These are phyloP conservation scores for Charadrius vociferus DNA, from an alignment of 2,113 vertebrate species.

Conservation along the genomic window DNA sequence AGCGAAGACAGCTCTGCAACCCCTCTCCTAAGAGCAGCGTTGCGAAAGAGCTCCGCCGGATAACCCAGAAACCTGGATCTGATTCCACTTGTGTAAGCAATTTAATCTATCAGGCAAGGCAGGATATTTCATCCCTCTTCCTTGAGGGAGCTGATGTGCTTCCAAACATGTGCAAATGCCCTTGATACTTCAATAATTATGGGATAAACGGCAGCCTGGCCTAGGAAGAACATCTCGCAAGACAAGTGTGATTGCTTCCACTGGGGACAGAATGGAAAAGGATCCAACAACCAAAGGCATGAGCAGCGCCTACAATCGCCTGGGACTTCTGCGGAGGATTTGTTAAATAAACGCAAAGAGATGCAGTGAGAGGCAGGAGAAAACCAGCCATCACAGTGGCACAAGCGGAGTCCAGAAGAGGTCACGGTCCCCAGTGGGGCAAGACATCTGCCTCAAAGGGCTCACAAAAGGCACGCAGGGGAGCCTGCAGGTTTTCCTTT, in stretches of 20 bases:
- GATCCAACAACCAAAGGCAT: neutral
- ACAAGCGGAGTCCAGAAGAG: neutral
- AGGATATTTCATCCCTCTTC: neutral
- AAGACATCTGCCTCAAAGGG: neutral
- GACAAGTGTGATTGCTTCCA: neutral
- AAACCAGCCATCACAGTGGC: neutral
- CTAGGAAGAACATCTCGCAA: neutral
- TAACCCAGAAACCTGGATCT: neutral
- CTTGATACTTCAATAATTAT: neutral
- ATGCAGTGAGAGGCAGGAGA: neutral
- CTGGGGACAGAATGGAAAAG: neutral
- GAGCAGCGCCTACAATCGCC: neutral
- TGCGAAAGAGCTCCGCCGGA: neutral
- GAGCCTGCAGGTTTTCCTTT: neutral
- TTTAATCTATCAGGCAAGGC: neutral
- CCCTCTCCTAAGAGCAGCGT: neutral
- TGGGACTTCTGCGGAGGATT: neutral
- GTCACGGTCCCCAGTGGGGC: accelerated
- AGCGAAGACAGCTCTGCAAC: neutral
- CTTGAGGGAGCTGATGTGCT: neutral
- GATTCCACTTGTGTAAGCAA: conserved; percentile 4
- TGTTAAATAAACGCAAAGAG: neutral
- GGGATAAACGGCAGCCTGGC: neutral
- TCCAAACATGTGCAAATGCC: neutral
- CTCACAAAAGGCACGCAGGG: neutral